A percentile compares a stretch with the other conserved stretches of the same genome.
Conservation (phyloP, 1,140 invertebrate species). For the Mamestra configurata region DNA sequence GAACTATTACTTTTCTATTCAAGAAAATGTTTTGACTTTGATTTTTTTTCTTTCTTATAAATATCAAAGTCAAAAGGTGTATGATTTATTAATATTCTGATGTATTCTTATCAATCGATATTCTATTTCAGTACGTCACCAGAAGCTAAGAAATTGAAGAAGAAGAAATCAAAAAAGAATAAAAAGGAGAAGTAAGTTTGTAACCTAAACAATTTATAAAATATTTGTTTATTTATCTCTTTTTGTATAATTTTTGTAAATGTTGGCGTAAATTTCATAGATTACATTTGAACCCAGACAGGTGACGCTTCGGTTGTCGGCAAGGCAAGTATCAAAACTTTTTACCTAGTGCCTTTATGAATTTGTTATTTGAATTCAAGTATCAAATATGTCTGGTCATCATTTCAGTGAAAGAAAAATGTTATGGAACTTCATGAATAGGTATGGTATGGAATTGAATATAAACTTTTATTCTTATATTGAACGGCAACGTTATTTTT, state of each 20-base stretch:
- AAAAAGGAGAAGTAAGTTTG: conserved; percentile 91
- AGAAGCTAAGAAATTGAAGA: conserved; percentile 90
- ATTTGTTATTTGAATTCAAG: conserved; percentile 43
- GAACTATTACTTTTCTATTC: too few species aligned
- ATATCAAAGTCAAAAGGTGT: too few species aligned
- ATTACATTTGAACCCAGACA: conserved; percentile 76
- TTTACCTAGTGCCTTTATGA: conserved; percentile 13
- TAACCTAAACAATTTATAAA: conserved; percentile 30
- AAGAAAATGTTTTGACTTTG: too few species aligned
- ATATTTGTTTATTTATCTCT: conserved; percentile 38
- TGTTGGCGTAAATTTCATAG: conserved; percentile 62
- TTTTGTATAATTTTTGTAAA: conserved; percentile 55
- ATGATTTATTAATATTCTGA: not conserved
- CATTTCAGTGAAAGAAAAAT: conserved; percentile 84
- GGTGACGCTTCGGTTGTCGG: conserved; percentile 78
- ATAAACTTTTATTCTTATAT: not conserved
- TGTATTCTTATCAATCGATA: not conserved
- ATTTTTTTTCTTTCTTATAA: too few species aligned
- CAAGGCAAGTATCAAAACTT: conserved; percentile 76
- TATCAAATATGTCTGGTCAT: conserved; percentile 59
- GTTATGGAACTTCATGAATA: conserved; percentile 79
- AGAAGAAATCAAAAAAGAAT: conserved; percentile 91
- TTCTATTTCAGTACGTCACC: conserved; percentile 88
- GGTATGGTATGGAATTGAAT: conserved; percentile 68
- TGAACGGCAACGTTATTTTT: not conserved